These are phyloP conservation scores for Synchiropus splendidus DNA, from an alignment of 2,113 vertebrate genomes.

Conservation along the genomic window DNA sequence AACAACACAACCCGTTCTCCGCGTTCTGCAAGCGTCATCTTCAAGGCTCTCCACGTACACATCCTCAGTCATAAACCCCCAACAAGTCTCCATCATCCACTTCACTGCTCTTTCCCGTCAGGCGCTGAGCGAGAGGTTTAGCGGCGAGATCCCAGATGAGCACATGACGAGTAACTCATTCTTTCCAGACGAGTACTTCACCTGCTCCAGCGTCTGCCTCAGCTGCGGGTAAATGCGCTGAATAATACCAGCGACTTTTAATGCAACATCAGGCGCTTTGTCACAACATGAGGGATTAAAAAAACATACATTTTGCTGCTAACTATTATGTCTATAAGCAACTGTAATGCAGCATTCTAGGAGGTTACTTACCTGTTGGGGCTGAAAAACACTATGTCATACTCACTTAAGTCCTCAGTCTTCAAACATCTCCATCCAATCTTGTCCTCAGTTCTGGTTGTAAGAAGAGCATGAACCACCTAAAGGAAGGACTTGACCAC, in stretches of 20 bases:
- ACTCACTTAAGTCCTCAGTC: too few relatives aligned
- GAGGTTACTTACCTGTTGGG: too few relatives aligned
- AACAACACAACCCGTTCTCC: slow-evolving; percentile 95
- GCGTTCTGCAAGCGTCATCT: slow-evolving; percentile 86
- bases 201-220: slow-evolving; percentile 89
- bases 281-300: too few relatives aligned
- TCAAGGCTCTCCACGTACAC: slow-evolving; percentile 85
- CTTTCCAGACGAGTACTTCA: slow-evolving; percentile 98
- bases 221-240: slow-evolving; percentile 86
- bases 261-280: background rate
- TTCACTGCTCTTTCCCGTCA: slow-evolving; percentile 27
- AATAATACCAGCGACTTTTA: background rate
- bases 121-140: slow-evolving; percentile 94
- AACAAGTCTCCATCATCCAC: background rate
- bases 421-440: too few relatives aligned
- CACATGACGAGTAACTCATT: slow-evolving; percentile 91
- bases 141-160: slow-evolving; percentile 89
- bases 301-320: too few relatives aligned
- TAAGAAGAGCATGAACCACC: slow-evolving; percentile 97
- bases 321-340: too few relatives aligned
- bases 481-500: slow-evolving; percentile 82
- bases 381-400: too few relatives aligned
- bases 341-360: too few relatives aligned
- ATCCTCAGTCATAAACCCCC: too few relatives aligned
- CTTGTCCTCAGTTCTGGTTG: slow-evolving; percentile 87